Evolutionary conservation across 2,888 invertebrate species (phyloP).

Genomic region (Tetropium fuscum): DNA sequence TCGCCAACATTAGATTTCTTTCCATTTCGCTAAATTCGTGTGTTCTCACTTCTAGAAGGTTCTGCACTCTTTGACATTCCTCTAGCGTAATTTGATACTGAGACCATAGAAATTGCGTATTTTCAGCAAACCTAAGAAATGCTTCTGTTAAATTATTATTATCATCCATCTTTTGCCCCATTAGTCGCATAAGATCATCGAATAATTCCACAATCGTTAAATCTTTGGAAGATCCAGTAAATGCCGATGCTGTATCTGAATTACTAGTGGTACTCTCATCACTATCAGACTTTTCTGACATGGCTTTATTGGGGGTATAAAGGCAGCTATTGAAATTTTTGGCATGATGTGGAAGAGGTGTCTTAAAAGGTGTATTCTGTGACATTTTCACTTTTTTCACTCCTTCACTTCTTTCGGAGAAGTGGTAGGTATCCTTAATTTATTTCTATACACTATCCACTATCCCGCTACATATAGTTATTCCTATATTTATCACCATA

Average conservation of each 20-base stretch:
- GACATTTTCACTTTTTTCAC: slow-evolving; percentile 12
- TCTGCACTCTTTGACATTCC: slow-evolving; percentile 78
- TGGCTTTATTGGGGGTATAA: slow-evolving; percentile 25
- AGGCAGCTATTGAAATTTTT: slow-evolving; percentile 33
- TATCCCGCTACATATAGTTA: too few relatives aligned
- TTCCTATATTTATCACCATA: too few relatives aligned
- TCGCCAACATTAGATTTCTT: slow-evolving; percentile 83
- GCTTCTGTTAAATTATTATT: slow-evolving; percentile 51
- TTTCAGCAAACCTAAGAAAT: slow-evolving; percentile 71
- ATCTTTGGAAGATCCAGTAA: slow-evolving; percentile 34
- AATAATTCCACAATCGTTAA: slow-evolving; percentile 50
- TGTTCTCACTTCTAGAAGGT: slow-evolving; percentile 77
- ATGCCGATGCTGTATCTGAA: slow-evolving; percentile 31
- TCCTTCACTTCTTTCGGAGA: too few relatives aligned
- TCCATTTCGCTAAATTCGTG: slow-evolving; percentile 81
- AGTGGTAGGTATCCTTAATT: too few relatives aligned
- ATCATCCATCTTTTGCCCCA: slow-evolving; percentile 37
- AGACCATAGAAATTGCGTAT: slow-evolving; percentile 78
- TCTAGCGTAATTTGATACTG: slow-evolving; percentile 78
- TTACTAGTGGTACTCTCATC: slow-evolving; percentile 46
- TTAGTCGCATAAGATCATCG: slow-evolving; percentile 49
- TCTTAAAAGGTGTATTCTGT: slow-evolving; percentile 48
- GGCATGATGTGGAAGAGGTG: slow-evolving; percentile 41
- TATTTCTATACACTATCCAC: too few relatives aligned
- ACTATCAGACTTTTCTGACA: slow-evolving; percentile 47